phyloP scores from a whole-genome alignment of 1,140 invertebrate genomes.

The Rhizoglyphus robini region DNA sequence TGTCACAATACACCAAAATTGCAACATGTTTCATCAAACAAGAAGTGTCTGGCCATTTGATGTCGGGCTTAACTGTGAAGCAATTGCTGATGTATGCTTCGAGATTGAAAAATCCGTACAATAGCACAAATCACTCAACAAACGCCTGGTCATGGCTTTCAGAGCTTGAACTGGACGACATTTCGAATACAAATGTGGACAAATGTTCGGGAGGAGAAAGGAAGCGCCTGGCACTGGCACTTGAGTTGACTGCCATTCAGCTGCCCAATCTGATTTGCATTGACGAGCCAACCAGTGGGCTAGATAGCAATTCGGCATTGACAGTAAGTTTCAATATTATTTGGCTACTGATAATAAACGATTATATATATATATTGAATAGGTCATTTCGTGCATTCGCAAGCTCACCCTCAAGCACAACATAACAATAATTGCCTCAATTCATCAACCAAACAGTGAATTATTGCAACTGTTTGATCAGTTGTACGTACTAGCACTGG shows the following conservation, averaged over 20 bases:
- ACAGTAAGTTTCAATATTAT: background rate
- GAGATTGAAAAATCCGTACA: background rate
- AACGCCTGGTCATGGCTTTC: background rate
- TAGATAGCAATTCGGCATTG: slow-evolving; percentile 31
- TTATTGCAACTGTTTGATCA: slow-evolving; percentile 3
- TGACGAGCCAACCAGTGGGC: slow-evolving; percentile 35
- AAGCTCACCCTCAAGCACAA: background rate
- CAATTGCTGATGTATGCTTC: background rate
- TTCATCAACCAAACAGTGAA: slow-evolving; percentile 12
- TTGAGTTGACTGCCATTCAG: slow-evolving; percentile 60
- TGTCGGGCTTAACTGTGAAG: background rate
- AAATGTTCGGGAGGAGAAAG: slow-evolving; percentile 58
- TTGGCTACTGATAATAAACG: no score
- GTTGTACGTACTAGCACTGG: slow-evolving; percentile 10
- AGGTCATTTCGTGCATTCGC: slow-evolving; percentile 2
- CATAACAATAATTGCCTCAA: slow-evolving; percentile 1
- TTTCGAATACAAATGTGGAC: background rate
- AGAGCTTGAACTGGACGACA: background rate
- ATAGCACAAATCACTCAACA: background rate
- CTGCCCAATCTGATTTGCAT: slow-evolving; percentile 22
- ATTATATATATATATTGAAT: no score
- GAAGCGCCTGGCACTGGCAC: slow-evolving; percentile 78
- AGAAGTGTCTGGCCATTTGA: background rate
- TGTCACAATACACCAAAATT: background rate
- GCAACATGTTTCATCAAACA: background rate